Base-by-base conservation (phyloP, 2,888 invertebrate genomes). In the Bugulina stolonifera region DNA sequence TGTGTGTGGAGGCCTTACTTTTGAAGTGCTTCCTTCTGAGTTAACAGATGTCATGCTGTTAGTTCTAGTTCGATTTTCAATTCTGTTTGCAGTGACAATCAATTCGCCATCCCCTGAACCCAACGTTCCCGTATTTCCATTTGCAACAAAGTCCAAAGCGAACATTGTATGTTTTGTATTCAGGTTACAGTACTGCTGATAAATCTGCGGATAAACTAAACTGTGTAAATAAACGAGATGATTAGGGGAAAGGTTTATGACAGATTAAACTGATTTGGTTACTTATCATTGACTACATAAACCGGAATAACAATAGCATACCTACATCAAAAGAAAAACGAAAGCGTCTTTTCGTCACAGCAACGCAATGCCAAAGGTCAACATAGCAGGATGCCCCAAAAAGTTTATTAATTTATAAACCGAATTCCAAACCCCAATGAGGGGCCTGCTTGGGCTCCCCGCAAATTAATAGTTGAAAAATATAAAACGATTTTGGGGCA, bases 291-390 rank as follows among this genome's bases (percentile, higher is more conserved):
- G 43, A 43, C 43, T 10, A 43, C 43, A 43, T 29, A 5, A 25
- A 25, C 18, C n/a, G 3, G 14, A 27, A 27, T 64, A 64, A 32
- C 64, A 29, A 27, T 14, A 25, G 18, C 3, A 32, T 29, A 64
- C 32, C 10, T 5, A 5, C 3, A 25, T 23, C 32, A 32, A 64
- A 25, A 64, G 23, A 25, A 57, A 57, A 57, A 3, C n/a, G 5
- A 64, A 32, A 32, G 64, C 64, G 64, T 64, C 64, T 2, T 64
- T 64, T 34, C 32, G 64, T 64, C 64, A 64, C 64, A 64, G 64
- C 64, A 64, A 64, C 64, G 27, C 10, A 64, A 27, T 64, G 55
- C 5, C 64, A 64, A 64, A 64, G 64, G 64, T 64, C n/a, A 32
- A 3, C 2, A 14, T 29, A n/a, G n/a, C n/a, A n/a, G n/a, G n/a